Evolutionary conservation across 1,140 invertebrate genomes (phyloP).

Genomic region (Drosophila truncata): DNA sequence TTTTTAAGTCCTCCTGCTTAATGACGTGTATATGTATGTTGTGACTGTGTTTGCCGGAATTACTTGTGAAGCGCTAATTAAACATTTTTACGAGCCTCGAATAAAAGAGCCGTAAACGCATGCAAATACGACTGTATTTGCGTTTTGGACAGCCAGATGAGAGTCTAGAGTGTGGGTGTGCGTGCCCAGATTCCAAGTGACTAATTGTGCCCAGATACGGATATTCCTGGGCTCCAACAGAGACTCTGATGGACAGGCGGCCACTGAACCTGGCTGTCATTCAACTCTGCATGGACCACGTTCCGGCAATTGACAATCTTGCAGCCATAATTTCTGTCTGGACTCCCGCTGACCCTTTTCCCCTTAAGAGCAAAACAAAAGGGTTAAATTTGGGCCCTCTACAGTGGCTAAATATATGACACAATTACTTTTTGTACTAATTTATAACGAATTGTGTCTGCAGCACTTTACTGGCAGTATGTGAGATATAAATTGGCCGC

Average conservation of each 20-base stretch:
- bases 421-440: slow-evolving; percentile 1
- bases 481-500: slow-evolving; percentile 4
- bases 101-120: slow-evolving; percentile 71
- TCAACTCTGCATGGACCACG: slow-evolving; percentile 48
- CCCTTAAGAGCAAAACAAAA: slow-evolving; percentile 45
- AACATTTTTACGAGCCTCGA: slow-evolving; percentile 67
- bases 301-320: slow-evolving; percentile 66
- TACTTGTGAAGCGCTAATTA: slow-evolving; percentile 72
- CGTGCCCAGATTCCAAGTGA: slow-evolving; percentile 56
- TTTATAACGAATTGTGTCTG: slow-evolving; percentile 5
- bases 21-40: slow-evolving; percentile 12
- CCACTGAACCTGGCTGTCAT: slow-evolving; percentile 37
- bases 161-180: slow-evolving; percentile 3
- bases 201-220: slow-evolving; percentile 42
- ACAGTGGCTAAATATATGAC: neutral
- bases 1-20: slow-evolving; percentile 7
- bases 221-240: slow-evolving; percentile 18
- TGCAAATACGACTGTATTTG: slow-evolving; percentile 39
- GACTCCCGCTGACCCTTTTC: slow-evolving; percentile 54
- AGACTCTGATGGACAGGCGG: slow-evolving; percentile 7
- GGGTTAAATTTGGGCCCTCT: slow-evolving; percentile 33
- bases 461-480: neutral
- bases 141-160: neutral
- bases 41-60: slow-evolving; percentile 44
- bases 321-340: slow-evolving; percentile 72